phyloP scores from a whole-genome alignment of 2,888 invertebrate species.

The Andrena bicolor region DNA sequence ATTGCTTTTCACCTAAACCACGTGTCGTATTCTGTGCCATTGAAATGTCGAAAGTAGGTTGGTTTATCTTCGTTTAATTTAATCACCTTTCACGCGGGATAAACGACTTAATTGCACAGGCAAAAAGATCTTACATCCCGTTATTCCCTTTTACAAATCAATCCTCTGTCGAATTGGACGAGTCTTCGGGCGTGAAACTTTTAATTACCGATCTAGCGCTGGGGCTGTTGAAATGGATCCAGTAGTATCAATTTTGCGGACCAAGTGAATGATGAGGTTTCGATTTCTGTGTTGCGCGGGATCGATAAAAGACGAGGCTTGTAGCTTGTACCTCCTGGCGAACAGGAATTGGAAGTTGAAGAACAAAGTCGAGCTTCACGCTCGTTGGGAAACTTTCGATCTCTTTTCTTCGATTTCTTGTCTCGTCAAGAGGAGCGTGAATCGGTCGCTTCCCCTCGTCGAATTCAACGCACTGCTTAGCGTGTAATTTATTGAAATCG shows the following conservation, averaged over 20 bases:
- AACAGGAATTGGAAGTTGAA: not conserved
- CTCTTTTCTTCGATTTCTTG: slow-evolving; percentile 42
- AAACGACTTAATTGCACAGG: not conserved
- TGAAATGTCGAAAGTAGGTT: slow-evolving; percentile 55
- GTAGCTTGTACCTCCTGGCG: not conserved
- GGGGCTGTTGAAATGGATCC: too few species aligned
- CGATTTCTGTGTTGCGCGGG: not conserved
- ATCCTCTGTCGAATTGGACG: too few species aligned
- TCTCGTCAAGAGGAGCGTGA: slow-evolving; percentile 28
- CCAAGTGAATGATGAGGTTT: not conserved
- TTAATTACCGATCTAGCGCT: too few species aligned
- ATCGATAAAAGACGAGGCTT: not conserved
- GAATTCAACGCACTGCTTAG: slow-evolving; percentile 69
- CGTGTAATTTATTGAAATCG: slow-evolving; percentile 74
- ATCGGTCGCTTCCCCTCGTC: slow-evolving; percentile 46
- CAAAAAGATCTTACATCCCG: not conserved
- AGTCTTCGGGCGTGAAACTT: too few species aligned
- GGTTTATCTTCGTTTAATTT: slow-evolving; percentile 34
- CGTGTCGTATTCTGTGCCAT: slow-evolving; percentile 15
- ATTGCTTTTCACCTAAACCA: slow-evolving; percentile 51
- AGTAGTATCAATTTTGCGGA: too few species aligned
- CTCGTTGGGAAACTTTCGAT: slow-evolving; percentile 47
- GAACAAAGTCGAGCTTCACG: slow-evolving; percentile 25
- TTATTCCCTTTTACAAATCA: too few species aligned
- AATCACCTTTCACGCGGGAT: slow-evolving; percentile 35